Conservation (phyloP, 2,888 invertebrate species). For the Gortyna flavago region DNA sequence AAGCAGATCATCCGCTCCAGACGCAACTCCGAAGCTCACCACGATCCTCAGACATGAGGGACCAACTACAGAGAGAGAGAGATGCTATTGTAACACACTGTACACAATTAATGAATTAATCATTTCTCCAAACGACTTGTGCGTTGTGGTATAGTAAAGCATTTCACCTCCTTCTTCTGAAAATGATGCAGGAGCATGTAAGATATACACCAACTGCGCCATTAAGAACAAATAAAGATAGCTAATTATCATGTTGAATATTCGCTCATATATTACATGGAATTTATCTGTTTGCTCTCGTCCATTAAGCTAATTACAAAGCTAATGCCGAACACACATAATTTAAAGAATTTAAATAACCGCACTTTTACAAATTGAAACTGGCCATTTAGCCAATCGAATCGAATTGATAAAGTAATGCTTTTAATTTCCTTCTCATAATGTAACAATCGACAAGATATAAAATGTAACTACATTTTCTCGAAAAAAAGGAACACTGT, state of each 20-base stretch:
- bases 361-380: slow-evolving; percentile 31
- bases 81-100: too few species aligned
- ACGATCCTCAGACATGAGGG: too few species aligned
- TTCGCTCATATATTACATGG: neutral
- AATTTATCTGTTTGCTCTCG: neutral
- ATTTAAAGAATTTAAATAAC: slow-evolving; percentile 26
- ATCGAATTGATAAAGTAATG: slow-evolving; percentile 33
- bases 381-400: slow-evolving; percentile 3
- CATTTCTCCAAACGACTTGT: too few species aligned
- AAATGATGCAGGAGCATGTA: neutral
- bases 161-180: too few species aligned
- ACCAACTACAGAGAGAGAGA: too few species aligned
- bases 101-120: too few species aligned
- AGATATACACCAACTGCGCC: neutral
- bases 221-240: neutral
- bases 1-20: too few species aligned
- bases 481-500: slow-evolving; percentile 15
- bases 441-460: slow-evolving; percentile 26
- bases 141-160: neutral
- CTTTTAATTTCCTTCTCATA: slow-evolving; percentile 14
- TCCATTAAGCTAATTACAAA: slow-evolving; percentile 20
- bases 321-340: neutral
- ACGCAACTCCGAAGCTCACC: too few species aligned
- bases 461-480: slow-evolving; percentile 24
- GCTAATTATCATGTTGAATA: neutral